Conservation (phyloP, 2,797 vertebrate species). For the Vipera ursinii region DNA sequence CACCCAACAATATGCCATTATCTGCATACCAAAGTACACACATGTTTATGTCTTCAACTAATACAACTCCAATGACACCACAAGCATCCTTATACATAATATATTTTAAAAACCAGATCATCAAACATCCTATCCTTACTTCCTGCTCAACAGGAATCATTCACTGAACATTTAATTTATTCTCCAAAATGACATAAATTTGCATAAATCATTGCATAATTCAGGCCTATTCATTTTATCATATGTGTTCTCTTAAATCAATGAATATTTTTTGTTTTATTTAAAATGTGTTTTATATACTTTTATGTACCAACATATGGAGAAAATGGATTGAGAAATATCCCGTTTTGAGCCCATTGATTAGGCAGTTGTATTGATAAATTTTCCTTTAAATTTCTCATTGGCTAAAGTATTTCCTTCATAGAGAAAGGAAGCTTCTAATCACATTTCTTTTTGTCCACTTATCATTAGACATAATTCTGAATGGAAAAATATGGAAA, state of each 20-base stretch:
- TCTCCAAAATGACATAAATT: background rate
- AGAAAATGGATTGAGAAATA: background rate
- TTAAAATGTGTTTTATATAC: background rate
- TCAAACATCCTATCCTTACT: background rate
- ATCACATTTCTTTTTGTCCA: background rate
- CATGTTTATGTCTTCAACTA: background rate
- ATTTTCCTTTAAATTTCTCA: background rate
- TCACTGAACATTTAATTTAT: background rate
- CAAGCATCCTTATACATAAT: background rate
- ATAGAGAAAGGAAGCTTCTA: background rate
- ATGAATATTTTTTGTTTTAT: background rate
- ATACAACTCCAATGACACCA: background rate
- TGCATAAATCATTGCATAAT: background rate
- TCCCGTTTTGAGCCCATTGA: background rate
- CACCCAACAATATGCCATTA: background rate
- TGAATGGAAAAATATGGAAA: background rate
- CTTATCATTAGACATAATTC: background rate
- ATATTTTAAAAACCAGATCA: background rate
- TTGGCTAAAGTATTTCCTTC: background rate
- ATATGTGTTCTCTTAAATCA: background rate
- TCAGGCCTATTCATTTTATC: background rate
- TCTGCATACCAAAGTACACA: background rate
- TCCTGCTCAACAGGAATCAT: background rate
- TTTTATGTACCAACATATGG: background rate
- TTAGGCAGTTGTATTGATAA: background rate